These are phyloP conservation scores for Chorisops tibialis DNA, from an alignment of 2,888 invertebrate species.

Conservation along the genomic window DNA sequence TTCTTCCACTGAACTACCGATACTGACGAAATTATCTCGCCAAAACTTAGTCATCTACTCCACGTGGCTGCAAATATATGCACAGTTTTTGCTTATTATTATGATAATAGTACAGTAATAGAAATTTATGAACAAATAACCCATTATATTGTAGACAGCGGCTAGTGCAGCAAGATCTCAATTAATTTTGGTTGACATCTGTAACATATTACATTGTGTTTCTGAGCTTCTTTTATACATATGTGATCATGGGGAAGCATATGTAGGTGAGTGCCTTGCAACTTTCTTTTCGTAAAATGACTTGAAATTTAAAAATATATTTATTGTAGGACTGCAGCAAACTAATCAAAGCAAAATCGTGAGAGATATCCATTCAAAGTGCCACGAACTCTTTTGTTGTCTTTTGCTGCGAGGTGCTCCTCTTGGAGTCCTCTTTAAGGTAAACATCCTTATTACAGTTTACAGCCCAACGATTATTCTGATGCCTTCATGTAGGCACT, in stretches of 20 bases:
- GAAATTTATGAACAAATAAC: too few relatives aligned
- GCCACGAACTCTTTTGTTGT: constrained; percentile 73
- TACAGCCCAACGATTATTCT: too few relatives aligned
- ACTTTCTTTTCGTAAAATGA: not conserved
- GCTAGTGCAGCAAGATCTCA: constrained; percentile 60
- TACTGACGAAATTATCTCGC: too few relatives aligned
- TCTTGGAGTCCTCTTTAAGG: constrained; percentile 73
- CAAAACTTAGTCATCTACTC: too few relatives aligned
- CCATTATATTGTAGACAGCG: constrained; percentile 61
- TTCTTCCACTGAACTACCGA: too few relatives aligned
- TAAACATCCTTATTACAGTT: too few relatives aligned
- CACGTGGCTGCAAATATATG: too few relatives aligned
- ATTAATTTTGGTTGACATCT: constrained; percentile 67
- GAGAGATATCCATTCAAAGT: constrained; percentile 80
- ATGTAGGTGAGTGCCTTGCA: constrained; percentile 44
- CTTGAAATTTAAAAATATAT: not conserved
- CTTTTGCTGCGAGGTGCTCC: constrained; percentile 72
- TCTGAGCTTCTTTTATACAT: constrained; percentile 69
- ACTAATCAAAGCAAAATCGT: constrained; percentile 64
- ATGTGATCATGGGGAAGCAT: constrained; percentile 60
- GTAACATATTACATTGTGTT: constrained; percentile 73
- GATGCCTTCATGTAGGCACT: constrained; percentile 54
- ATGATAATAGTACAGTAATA: too few relatives aligned
- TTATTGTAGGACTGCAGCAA: constrained; percentile 58
- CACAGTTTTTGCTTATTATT: too few relatives aligned